Base-by-base conservation (phyloP, 2,113 vertebrate species). In the Tachysurus fulvidraco region DNA sequence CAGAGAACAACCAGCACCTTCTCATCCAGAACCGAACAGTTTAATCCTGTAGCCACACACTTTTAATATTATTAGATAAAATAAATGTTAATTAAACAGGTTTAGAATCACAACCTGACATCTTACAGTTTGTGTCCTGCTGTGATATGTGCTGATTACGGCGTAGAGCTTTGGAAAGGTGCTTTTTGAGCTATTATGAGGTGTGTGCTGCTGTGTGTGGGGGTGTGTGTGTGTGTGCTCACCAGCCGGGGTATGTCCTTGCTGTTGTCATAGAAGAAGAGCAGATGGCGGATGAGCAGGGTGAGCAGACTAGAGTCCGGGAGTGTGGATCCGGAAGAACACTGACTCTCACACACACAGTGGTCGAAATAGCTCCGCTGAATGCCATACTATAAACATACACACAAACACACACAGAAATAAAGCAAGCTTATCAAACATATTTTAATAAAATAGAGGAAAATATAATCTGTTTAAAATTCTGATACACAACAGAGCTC, bases 261-360 rank as follows among this genome's bases (percentile, higher is more conserved):
- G 83, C 92, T 96, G 87, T 97, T 96, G 91, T 95, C 96, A 92
- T 99, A 99, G 92, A 99, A 99, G 94, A 99, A 99, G 89, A 99
- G 96, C 84, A 99, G 95, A 83, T 96, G 97, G 88, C 97, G 96
- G 87, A 96, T 97, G 83, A 99, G 85, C 1, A 98, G 95, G 81
- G 95, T 96, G 86, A 99, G 96, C 88, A 91, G 93, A 13, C 94
- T 88, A 80, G 95, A 95, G 21, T 94, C 95, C 81, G 95, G 88
- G 46, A 94, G 69, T 11, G 92, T 91, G 83, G 95, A 93, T 4
- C 91, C 25, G 85, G 95, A 95, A 12, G 94, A 84, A 25, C 83
- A 12, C 94, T n/a, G 94, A 91, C 86, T 97, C 81, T 95, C 93
- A 92, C 91, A 93, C 85, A 94, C 95, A 80, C 91, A 95, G 77